phyloP scores from a whole-genome alignment of 2,888 invertebrate genomes.

The Cynaeus angustus region DNA sequence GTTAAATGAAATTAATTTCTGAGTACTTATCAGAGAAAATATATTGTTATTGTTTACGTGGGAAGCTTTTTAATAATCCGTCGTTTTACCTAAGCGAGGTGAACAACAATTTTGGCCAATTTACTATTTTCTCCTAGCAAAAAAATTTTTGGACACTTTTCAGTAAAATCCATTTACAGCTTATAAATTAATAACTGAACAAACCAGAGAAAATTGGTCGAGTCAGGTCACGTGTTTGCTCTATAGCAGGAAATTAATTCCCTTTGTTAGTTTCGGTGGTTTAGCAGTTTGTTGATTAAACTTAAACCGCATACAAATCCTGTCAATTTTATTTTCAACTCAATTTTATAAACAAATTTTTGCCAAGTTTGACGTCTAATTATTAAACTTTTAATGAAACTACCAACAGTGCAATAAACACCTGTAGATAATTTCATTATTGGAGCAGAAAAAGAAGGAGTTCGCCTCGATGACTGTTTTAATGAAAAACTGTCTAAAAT shows the following conservation, averaged over 20 bases:
- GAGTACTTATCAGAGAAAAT: no score
- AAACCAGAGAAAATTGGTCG: constrained; percentile 16
- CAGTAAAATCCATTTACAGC: constrained; percentile 7
- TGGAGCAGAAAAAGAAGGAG: background rate
- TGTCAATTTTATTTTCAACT: constrained; percentile 18
- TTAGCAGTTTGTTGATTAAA: constrained; percentile 25
- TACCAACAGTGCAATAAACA: background rate
- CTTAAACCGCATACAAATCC: constrained; percentile 27
- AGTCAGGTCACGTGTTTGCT: constrained; percentile 26
- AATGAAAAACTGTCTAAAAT: constrained; percentile 13
- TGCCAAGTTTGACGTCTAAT: no score
- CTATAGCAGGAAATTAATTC: constrained; percentile 29
- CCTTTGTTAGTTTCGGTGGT: constrained; percentile 26
- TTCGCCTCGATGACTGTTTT: background rate
- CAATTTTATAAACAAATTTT: background rate
- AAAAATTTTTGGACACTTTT: background rate
- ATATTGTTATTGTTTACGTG: no score
- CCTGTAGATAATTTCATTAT: background rate
- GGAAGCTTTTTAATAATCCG: no score
- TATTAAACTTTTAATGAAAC: constrained; percentile 5
- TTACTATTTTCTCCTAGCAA: background rate
- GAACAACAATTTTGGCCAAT: no score
- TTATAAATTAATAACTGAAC: constrained; percentile 19
- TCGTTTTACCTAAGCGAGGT: no score
- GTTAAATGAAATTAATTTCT: no score